Base-by-base conservation (phyloP, 2,797 vertebrate genomes). In the Brachyrhaphis roseni region DNA sequence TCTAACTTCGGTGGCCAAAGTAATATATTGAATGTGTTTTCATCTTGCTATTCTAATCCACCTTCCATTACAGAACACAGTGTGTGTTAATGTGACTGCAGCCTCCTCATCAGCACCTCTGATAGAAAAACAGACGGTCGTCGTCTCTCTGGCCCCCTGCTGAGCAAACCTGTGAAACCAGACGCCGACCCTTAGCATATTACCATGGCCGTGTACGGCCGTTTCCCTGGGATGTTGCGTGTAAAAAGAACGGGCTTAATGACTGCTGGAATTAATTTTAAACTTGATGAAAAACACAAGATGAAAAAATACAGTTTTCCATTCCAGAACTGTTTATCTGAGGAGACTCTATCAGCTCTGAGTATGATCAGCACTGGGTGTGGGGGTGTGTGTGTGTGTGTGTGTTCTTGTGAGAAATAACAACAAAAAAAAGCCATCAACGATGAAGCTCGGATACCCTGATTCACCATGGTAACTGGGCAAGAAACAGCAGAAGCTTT, bases 401-500 rank as follows among this genome's bases (percentile, higher is more conserved):
- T 1, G 13, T 39, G 62, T 39, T 3, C 31, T 68, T 41, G 64
- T 31, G 13, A 72, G 15, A 47, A 72, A 47, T 47, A 20, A 51
- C 20, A 16, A 49, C 1, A 47, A 45, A 49, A 49, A 49, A 72
- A 34, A 47, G 8, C 6, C 45, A 72, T 47, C 43, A 72, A 31
- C 28, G n/a, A 31, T 47, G 13, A 34, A 72, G 45, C 28, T 72
- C 45, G 1, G n/a, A 31, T 34, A 18, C n/a, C 45, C 43, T 49
- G 71, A 18, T 72, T 72, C 45, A 72, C 45, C 71, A 72, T 72
- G 71, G 71, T 23, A 49, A 72, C 45, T 28, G 45, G n/a, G 34
- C 15, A 49, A 31, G 45, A 72, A 34, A 20, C 18, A 49, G 45
- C 45, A 18, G 45, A 16, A 47, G n/a, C 46, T 47, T 4, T 18